phyloP scores from a whole-genome alignment of 2,113 vertebrate genomes.

The Sprattus sprattus region DNA sequence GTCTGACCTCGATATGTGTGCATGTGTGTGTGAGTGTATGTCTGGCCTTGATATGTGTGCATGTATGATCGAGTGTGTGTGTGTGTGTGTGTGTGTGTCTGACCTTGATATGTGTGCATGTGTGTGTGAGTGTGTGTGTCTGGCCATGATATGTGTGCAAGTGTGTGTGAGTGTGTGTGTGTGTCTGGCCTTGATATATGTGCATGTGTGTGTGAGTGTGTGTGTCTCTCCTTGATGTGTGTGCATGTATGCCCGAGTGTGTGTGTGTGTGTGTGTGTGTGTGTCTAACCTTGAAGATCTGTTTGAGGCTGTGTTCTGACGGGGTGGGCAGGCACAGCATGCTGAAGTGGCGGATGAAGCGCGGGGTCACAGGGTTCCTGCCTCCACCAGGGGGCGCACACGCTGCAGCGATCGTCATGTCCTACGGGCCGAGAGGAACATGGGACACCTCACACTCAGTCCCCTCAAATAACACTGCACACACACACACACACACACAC shows the following conservation, averaged over 20 bases:
- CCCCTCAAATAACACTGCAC: background rate
- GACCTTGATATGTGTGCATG: background rate
- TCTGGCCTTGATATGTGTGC: background rate
- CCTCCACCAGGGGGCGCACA: slow-evolving; percentile 83
- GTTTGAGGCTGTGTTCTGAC: slow-evolving; percentile 81
- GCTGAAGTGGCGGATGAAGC: slow-evolving; percentile 82
- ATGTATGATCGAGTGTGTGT: background rate
- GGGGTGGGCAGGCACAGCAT: slow-evolving; percentile 80
- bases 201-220: slow-evolving; percentile 4
- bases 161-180: slow-evolving; percentile 2
- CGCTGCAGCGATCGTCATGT: slow-evolving; percentile 77
- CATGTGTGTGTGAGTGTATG: background rate
- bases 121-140: background rate
- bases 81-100: background rate
- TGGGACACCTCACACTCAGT: no score
- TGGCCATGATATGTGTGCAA: background rate
- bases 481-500: no score
- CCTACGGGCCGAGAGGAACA: slow-evolving; percentile 59
- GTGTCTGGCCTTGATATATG: background rate
- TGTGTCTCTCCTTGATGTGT: background rate
- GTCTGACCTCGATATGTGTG: background rate
- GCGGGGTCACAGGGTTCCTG: slow-evolving; percentile 80
- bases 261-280: background rate
- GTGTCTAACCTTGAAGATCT: slow-evolving; percentile 79
- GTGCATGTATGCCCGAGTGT: background rate